phyloP scores from a whole-genome alignment of 2,797 vertebrate genomes.

The Notamacropus eugenii region DNA sequence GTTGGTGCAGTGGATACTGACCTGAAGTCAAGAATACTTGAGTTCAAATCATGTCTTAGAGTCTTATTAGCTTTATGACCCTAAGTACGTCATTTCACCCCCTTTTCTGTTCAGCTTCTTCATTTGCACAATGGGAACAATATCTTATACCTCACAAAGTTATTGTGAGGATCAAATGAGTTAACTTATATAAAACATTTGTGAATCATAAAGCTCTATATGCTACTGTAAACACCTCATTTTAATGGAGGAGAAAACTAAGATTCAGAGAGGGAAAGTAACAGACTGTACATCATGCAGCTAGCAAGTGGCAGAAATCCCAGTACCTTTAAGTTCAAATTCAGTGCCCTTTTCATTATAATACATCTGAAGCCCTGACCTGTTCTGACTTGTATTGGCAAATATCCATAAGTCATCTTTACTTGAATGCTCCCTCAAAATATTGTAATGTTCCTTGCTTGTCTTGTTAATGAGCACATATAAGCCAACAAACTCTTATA shows the following conservation, averaged over 20 bases:
- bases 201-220: background rate
- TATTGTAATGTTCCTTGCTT: background rate
- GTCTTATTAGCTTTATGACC: background rate
- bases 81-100: background rate
- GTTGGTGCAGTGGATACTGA: background rate
- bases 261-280: background rate
- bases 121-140: too few species aligned
- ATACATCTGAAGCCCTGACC: background rate
- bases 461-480: background rate
- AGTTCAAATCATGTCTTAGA: background rate
- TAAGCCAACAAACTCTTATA: background rate
- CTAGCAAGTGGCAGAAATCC: background rate
- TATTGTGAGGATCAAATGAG: too few species aligned
- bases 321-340: background rate
- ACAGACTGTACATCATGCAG: background rate
- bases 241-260: background rate
- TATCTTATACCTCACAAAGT: too few species aligned
- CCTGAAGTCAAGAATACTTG: background rate
- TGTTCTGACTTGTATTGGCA: background rate
- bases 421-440: background rate
- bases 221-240: background rate
- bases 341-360: background rate
- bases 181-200: too few species aligned
- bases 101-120: too few species aligned
- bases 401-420: background rate